Base-by-base conservation (phyloP, 2,888 invertebrate genomes). In the Nycteola revayana region DNA sequence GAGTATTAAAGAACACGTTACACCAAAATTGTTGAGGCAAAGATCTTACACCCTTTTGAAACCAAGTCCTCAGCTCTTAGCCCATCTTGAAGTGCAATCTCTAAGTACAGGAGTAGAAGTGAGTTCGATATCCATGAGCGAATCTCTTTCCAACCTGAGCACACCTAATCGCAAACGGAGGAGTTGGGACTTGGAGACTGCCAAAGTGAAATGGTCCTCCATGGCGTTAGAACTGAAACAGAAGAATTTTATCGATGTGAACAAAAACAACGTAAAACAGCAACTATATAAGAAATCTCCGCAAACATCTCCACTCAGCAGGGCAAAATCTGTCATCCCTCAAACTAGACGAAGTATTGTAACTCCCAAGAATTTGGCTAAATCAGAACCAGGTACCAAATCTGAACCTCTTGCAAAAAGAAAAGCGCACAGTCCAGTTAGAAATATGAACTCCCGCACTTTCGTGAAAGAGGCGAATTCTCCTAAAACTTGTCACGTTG, bases 21-120 rank as follows among this genome's bases (percentile, higher is more conserved):
- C 35, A 28, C 76, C 87, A 3, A 75, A 81, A 49, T 71, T 94
- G 34, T 86, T 93, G 7, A 89, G 95, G 30, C 94, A 94, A 60
- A 92, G 93, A 42, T 96, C 96, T 0, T 96, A 96, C 62, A 94
- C 94, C 0, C 75, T 96, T 27, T 92, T 95, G 0, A 86, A 91
- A 10, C 96, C 96, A 0, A 95, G 96, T 61, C 94, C 94, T 0
- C 92, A 92, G 44, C 87, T 96, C 5, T 65, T 93, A 10, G 93
- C 93, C 6, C 91, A 92, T 59, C 77, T 93, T 27, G 89, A 92
- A 66, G 84, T 89, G 45, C 88, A 86, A 43, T 84, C 88, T 1
- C 39, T 82, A 7, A 83, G 63, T 28, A 86, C 82, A 7, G 90
- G 90, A 9, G 69, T 89, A 10, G 89, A 88, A 28, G 71, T 90